Evolutionary conservation across 23 tunicate genomes (phyloP).

Genomic region (Halocynthia aurantium): DNA sequence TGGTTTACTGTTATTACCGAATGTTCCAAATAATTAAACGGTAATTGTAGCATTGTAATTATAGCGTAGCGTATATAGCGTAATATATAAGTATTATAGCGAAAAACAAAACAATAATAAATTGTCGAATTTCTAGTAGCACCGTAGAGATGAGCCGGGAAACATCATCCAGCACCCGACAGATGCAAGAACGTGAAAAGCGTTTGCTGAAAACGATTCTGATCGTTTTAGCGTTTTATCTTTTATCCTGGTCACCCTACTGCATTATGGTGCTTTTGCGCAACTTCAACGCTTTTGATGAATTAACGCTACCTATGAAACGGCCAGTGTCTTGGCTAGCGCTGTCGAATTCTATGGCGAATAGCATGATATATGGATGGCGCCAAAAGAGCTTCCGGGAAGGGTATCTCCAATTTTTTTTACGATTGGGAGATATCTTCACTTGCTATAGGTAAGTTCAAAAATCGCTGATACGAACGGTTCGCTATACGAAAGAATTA

Average conservation of each 20-base stretch:
- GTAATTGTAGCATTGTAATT: not conserved
- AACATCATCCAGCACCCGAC: not conserved
- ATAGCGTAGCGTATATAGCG: no score
- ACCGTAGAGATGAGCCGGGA: constrained; percentile 16
- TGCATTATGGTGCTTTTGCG: constrained; percentile 11
- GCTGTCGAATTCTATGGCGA: constrained; percentile 35
- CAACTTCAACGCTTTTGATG: constrained; percentile 9
- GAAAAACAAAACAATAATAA: no score
- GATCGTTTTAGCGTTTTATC: constrained; percentile 26
- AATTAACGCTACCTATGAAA: constrained; percentile 17
- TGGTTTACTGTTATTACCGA: constrained; percentile 24
- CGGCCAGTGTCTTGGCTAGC: constrained; percentile 49
- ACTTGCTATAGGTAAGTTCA: constrained; percentile 35
- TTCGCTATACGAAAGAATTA: no score
- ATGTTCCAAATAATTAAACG: constrained; percentile 30
- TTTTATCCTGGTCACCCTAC: constrained; percentile 48
- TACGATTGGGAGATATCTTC: constrained; percentile 15
- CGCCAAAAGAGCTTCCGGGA: constrained; percentile 29
- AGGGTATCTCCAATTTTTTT: constrained; percentile 29
- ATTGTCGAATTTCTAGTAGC: not conserved
- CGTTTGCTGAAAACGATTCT: constrained; percentile 32
- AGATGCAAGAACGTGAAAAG: constrained; percentile 20
- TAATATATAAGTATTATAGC: no score
- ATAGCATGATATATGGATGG: constrained; percentile 50
- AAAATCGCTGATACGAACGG: no score